Evolutionary conservation across 2,888 invertebrate genomes (phyloP).

Genomic region (Cheilosia grossa): DNA sequence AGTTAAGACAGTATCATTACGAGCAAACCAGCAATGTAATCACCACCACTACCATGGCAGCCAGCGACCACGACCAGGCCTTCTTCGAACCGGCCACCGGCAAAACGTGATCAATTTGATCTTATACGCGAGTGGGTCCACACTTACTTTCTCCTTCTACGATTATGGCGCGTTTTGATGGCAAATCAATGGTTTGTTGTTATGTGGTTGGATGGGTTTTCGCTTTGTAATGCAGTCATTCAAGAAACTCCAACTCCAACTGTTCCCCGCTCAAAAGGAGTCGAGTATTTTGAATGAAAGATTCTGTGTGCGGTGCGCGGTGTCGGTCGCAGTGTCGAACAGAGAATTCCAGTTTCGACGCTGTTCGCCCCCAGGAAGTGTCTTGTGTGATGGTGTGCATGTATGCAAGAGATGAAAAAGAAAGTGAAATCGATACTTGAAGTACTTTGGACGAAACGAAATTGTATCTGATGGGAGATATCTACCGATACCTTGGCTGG

Average conservation of each 20-base stretch:
- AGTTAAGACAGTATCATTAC: slow-evolving; percentile 73
- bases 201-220: slow-evolving; percentile 66
- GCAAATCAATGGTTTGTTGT: slow-evolving; percentile 71
- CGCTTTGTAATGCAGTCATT: slow-evolving; percentile 66
- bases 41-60: slow-evolving; percentile 26
- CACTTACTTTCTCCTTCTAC: slow-evolving; percentile 73
- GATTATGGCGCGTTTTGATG: slow-evolving; percentile 71
- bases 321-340: not conserved
- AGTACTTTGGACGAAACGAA: slow-evolving; percentile 34
- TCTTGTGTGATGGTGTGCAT: not conserved
- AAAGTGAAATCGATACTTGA: slow-evolving; percentile 69
- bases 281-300: slow-evolving; percentile 57
- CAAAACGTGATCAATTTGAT: slow-evolving; percentile 74
- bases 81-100: slow-evolving; percentile 71
- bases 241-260: slow-evolving; percentile 25
- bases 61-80: slow-evolving; percentile 17
- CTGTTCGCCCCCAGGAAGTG: slow-evolving; percentile 47
- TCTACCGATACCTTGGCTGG: not conserved
- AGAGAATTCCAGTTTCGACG: slow-evolving; percentile 44
- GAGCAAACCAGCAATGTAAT: slow-evolving; percentile 51
- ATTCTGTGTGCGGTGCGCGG: slow-evolving; percentile 24
- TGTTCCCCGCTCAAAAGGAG: slow-evolving; percentile 7
- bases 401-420: slow-evolving; percentile 50
- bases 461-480: slow-evolving; percentile 18
- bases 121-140: slow-evolving; percentile 70